Conservation (phyloP, 2,888 invertebrate species). For the Parthenolecanium corni region DNA sequence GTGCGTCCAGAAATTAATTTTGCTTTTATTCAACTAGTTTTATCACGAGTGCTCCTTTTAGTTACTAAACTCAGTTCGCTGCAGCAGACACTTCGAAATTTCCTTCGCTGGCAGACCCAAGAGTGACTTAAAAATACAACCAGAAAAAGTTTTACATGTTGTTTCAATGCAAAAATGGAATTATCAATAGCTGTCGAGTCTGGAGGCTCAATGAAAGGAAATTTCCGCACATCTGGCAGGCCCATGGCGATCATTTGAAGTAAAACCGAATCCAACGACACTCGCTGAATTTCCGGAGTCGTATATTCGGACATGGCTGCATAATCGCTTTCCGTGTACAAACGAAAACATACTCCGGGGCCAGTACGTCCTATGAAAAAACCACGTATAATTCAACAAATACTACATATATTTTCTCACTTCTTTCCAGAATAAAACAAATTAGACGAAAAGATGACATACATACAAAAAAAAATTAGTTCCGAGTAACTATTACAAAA, state of each 20-base stretch:
- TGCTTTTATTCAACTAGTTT: too few relatives aligned
- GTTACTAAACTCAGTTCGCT: too few relatives aligned
- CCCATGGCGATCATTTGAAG: slow-evolving; percentile 91
- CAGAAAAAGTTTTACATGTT: slow-evolving; percentile 50
- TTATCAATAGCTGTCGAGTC: slow-evolving; percentile 70
- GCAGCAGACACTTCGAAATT: too few relatives aligned
- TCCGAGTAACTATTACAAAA: neutral
- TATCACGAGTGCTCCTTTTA: too few relatives aligned
- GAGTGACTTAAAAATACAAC: too few relatives aligned
- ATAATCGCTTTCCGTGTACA: slow-evolving; percentile 76
- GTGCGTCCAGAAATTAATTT: too few relatives aligned
- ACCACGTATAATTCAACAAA: neutral
- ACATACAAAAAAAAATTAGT: neutral
- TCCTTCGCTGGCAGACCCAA: too few relatives aligned
- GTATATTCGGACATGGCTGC: slow-evolving; percentile 68
- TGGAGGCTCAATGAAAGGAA: slow-evolving; percentile 94
- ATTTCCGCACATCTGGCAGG: slow-evolving; percentile 74
- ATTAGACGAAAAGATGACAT: neutral
- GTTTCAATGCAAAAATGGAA: slow-evolving; percentile 72
- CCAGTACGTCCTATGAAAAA: slow-evolving; percentile 43
- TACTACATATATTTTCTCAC: neutral
- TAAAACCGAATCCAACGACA: slow-evolving; percentile 82
- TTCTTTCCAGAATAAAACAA: neutral
- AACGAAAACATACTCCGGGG: slow-evolving; percentile 86
- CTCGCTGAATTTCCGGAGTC: slow-evolving; percentile 85